phyloP scores from a whole-genome alignment of 2,113 vertebrate species.

The Festucalex cinctus region DNA sequence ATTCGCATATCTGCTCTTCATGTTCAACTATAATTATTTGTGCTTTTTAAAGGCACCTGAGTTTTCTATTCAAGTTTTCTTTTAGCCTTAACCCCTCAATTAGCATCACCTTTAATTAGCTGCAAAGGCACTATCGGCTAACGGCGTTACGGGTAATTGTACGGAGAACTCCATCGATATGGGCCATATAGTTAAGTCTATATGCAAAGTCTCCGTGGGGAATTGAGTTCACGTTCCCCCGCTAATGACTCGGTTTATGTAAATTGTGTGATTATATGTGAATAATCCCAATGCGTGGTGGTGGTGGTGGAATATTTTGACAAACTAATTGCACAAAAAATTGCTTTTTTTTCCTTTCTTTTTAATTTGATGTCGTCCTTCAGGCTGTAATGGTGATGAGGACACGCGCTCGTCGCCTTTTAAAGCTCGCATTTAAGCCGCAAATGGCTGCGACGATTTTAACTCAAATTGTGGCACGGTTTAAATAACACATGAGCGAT shows the following conservation, averaged over 20 bases:
- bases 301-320: constrained; percentile 14
- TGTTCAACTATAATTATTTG: not conserved
- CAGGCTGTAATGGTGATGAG: constrained; percentile 7
- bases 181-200: constrained; percentile 46
- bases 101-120: constrained; percentile 16
- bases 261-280: constrained; percentile 40
- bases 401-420: not conserved
- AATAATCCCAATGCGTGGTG: constrained; percentile 9
- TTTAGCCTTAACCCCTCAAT: not conserved
- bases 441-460: constrained; percentile 16
- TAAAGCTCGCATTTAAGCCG: constrained; percentile 19
- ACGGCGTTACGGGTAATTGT: constrained; percentile 43
- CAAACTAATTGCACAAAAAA: constrained; percentile 18
- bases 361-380: constrained; percentile 5
- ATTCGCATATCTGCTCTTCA: not conserved
- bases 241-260: constrained; percentile 24
- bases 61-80: constrained; percentile 1
- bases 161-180: constrained; percentile 40
- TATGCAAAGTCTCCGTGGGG: constrained; percentile 24
- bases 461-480: constrained; percentile 23
- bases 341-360: not conserved
- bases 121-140: constrained; percentile 33
- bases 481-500: constrained; percentile 26
- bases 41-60: not conserved
- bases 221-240: constrained; percentile 31